These are phyloP conservation scores for Gavialis gangeticus DNA, from an alignment of 2,113 vertebrate species.

Conservation along the genomic window DNA sequence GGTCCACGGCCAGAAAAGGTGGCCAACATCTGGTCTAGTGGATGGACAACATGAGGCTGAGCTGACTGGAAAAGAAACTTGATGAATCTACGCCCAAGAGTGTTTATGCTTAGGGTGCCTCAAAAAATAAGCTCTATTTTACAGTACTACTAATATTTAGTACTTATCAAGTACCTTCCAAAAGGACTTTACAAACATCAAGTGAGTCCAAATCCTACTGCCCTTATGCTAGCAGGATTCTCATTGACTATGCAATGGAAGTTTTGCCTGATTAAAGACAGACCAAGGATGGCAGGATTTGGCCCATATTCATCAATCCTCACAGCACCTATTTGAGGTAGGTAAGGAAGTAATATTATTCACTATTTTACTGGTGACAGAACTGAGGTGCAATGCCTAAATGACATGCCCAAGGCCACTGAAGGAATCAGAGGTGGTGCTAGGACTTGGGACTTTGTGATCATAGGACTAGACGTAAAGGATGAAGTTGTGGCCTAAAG, in stretches of 20 bases:
- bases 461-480: rapidly evolving
- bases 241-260: rapidly evolving
- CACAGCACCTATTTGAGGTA: neutral
- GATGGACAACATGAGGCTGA: conserved; percentile 21
- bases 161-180: conserved; percentile 29
- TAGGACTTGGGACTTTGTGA: neutral
- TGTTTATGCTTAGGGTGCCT: conserved; percentile 13
- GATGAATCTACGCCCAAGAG: neutral
- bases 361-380: neutral
- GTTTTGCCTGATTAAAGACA: neutral
- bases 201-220: neutral
- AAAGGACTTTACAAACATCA: conserved; percentile 33
- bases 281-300: neutral
- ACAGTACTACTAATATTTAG: conserved; percentile 20
- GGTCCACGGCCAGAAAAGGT: too few relatives aligned
- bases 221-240: neutral
- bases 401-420: neutral
- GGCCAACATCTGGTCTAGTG: neutral
- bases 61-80: conserved; percentile 34
- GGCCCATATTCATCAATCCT: neutral
- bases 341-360: neutral
- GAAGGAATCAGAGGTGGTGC: neutral
- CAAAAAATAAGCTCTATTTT: conserved; percentile 15
- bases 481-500: neutral
- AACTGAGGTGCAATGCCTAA: neutral